Evolutionary conservation across 2,888 invertebrate species (phyloP), one percentile per base, ranked within the genome.

Genomic region (Nomada hirtipes): DNA sequence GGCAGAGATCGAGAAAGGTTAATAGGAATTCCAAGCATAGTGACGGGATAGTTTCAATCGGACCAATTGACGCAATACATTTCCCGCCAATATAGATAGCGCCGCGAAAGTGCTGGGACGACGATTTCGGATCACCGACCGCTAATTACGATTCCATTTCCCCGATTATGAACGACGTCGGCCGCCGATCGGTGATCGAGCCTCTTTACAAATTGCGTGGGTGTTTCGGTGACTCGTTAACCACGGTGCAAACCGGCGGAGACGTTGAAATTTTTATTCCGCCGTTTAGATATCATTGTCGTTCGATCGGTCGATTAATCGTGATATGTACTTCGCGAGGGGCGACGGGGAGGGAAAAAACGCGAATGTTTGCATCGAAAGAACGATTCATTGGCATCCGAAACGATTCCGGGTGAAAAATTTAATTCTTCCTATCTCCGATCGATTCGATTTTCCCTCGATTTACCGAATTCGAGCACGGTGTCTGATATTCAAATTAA

Each of bases 61-160:
- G 88, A 90, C 91, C 91, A 92, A 92, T 91, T 90, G 92, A 90
- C 87, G 91, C 89, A 89, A 92, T 92, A 86, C 89, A 90, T 92
- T 92, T 90, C 85, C 87, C 88, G 81, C 83, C 87, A 77, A 86
- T 86, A 85, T 84, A 83, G 84, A 89, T 76, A 67, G 69, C 64
- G 61, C 47, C 79, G 64, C 81, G 69, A 53, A 60, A 55, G 59
- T 74, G 55, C 63, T 50, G 60, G 36, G 47, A 77, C 60, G 64
- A 81, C 83, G 82, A 88, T 87, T 86, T 79, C 67, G 69, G 57
- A 67, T 42, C 60, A 36, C 10, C 61, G 73, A 69, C 80, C 63
- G 72, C 76, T 89, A 88, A 90, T 90, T 86, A 88, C 82, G 67
- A 83, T 88, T 88, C 89, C 75, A 88, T 87, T 86, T 82, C 73